phyloP scores from a whole-genome alignment of 2,113 vertebrate species.

The Eptesicus fuscus region DNA sequence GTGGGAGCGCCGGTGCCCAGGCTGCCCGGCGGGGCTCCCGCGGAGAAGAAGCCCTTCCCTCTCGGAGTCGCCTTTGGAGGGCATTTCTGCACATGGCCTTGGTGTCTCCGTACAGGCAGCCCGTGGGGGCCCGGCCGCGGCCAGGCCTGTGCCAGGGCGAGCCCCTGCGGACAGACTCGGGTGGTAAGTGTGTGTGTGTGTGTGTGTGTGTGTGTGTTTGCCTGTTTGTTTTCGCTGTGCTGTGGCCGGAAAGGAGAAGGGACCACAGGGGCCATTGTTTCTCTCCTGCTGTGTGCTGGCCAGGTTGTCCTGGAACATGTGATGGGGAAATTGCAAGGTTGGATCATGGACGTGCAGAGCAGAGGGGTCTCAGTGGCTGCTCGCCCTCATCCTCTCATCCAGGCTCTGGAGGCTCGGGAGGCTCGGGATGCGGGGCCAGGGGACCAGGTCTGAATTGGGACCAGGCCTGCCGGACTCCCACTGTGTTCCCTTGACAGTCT shows the following conservation, averaged over 20 bases:
- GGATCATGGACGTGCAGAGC: background rate
- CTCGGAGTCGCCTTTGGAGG: background rate
- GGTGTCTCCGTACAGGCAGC: background rate
- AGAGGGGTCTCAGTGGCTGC: background rate
- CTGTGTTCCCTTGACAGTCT: background rate
- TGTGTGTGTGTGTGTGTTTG: too few relatives aligned
- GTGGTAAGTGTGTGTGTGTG: constrained; percentile 53
- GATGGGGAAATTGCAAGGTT: background rate
- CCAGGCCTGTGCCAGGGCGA: background rate
- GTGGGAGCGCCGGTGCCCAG: background rate
- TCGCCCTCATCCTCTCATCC: rapidly evolving
- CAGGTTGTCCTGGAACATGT: background rate
- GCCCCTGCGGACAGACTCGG: background rate
- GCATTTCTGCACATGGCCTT: constrained; percentile 58
- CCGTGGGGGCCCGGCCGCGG: background rate
- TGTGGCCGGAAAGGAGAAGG: background rate
- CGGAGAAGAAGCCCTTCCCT: background rate
- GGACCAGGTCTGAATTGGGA: background rate
- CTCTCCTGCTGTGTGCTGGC: background rate
- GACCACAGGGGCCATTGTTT: background rate
- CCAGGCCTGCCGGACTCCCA: background rate
- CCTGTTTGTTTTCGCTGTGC: background rate
- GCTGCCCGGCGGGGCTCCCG: background rate
- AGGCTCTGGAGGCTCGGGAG: background rate
- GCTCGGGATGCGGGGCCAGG: rapidly evolving